These are phyloP conservation scores for Nesospiza acunhae DNA, from an alignment of 2,113 vertebrate species.

Conservation along the genomic window DNA sequence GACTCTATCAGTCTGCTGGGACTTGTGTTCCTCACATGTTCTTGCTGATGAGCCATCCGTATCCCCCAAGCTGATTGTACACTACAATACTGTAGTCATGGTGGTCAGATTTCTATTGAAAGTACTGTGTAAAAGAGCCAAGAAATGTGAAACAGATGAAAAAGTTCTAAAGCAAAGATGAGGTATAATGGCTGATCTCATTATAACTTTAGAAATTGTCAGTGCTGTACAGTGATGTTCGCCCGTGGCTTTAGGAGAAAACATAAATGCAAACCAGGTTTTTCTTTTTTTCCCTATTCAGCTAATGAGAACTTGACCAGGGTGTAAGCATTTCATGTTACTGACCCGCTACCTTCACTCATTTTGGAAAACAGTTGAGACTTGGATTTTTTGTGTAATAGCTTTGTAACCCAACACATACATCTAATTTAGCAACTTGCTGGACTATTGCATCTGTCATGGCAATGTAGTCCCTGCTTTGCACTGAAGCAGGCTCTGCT, in stretches of 20 bases:
- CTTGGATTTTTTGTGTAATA: background rate
- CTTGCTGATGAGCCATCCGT: background rate
- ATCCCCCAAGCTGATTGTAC: background rate
- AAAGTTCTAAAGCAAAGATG: background rate
- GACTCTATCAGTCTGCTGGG: background rate
- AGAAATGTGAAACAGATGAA: slow-evolving; percentile 52
- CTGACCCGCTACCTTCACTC: background rate
- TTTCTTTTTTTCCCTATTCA: background rate
- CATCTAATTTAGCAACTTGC: background rate
- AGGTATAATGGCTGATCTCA: slow-evolving; percentile 23
- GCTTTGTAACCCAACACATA: background rate
- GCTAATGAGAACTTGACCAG: background rate
- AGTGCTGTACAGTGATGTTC: background rate
- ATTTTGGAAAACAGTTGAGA: background rate
- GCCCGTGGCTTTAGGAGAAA: background rate
- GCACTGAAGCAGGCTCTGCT: background rate
- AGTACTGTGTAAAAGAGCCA: background rate
- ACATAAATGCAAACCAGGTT: slow-evolving; percentile 1
- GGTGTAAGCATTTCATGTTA: background rate
- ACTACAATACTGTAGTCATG: background rate
- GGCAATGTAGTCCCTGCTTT: background rate
- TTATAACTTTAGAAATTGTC: slow-evolving; percentile 19
- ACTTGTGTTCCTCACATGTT: background rate
- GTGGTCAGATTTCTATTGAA: slow-evolving; percentile 26
- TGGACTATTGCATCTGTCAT: background rate